These are phyloP conservation scores for Drosophila prostipennis DNA, from an alignment of 2,888 invertebrate species.

Conservation along the genomic window DNA sequence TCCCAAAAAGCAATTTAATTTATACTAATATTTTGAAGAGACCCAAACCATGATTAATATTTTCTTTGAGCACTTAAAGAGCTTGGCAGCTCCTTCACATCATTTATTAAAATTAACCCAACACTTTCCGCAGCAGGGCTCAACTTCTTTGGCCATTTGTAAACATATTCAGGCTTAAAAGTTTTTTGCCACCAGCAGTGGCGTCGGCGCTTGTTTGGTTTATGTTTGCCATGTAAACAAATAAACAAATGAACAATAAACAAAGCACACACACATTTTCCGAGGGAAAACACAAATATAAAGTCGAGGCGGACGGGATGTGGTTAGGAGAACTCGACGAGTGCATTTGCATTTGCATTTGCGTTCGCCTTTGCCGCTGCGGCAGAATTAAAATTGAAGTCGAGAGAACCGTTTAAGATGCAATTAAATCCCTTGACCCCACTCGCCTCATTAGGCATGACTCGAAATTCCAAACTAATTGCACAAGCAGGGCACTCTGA, in stretches of 20 bases:
- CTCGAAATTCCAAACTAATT: conserved; percentile 51
- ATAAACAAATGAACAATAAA: conserved; percentile 63
- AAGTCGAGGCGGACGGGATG: conserved; percentile 32
- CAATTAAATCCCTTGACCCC: conserved; percentile 44
- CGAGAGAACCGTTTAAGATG: conserved; percentile 42
- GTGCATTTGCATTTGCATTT: conserved; percentile 24
- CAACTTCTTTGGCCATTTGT: conserved; percentile 18
- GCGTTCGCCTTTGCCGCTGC: conserved; percentile 23
- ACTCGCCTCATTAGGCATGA: conserved; percentile 35
- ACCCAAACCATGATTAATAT: conserved; percentile 7
- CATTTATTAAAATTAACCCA: conserved; percentile 20
- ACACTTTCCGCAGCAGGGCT: conserved; percentile 1
- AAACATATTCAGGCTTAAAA: conserved; percentile 24
- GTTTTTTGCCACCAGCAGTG: conserved; percentile 61
- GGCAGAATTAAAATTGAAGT: conserved; percentile 22
- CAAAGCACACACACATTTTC: conserved; percentile 29
- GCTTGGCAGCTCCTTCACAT: neutral
- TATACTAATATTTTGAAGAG: neutral
- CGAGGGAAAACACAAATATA: conserved; percentile 47
- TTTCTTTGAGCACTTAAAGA: conserved; percentile 10
- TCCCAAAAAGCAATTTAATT: neutral
- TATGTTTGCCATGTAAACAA: conserved; percentile 72
- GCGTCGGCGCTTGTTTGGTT: conserved; percentile 61
- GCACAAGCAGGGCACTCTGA: conserved; percentile 34
- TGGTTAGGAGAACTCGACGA: conserved; percentile 18